Base-by-base conservation (phyloP, 2,888 invertebrate species). In the Eucera pruinosa region DNA sequence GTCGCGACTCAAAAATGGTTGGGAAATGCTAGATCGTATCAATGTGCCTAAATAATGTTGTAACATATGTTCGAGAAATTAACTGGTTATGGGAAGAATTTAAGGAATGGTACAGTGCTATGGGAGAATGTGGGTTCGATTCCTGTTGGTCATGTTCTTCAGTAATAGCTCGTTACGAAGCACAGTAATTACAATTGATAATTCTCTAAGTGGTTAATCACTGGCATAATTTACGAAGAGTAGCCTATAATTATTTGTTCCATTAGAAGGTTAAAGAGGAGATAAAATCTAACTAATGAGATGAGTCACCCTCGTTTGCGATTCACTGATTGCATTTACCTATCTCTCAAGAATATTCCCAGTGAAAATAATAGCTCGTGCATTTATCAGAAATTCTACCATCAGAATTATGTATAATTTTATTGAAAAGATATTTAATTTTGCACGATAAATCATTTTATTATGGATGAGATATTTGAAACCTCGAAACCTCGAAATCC, bases 81-180 rank as follows among this genome's bases (percentile, higher is more conserved):
- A 62, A 71, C 57, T 27, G 74, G 74, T 74, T 74, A 23, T 71
- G 71, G 74, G 62, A 58, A 43, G 20, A 33, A 48, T 61, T 73
- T 41, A 36, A 36, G 9, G 54, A 70, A 43, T 13, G 27, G 55
- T 62, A 70, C 73, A 74, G 62, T 74, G 71, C 30, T 36, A 64
- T 45, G 62, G 23, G 39, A 43, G 36, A 71, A 64, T 58, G 74
- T 45, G 20, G 61, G 61, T 36, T 61, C 41, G 23, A 23, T 11
- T 27, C n/a, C 41, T 11, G n/a, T 15, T 30, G 13, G 2, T 20
- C 27, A 18, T 43, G 7, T 13, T 27, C 13, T 18, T 18, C 36
- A 6, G n/a, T 18, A 13, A 27, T 15, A 52, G 15, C 15, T 23
- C 7, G 47, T 61, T 33, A 30, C 3, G 36, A 25, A 3, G 48